Conservation (phyloP, 2,888 invertebrate genomes). For the Nycteola revayana region DNA sequence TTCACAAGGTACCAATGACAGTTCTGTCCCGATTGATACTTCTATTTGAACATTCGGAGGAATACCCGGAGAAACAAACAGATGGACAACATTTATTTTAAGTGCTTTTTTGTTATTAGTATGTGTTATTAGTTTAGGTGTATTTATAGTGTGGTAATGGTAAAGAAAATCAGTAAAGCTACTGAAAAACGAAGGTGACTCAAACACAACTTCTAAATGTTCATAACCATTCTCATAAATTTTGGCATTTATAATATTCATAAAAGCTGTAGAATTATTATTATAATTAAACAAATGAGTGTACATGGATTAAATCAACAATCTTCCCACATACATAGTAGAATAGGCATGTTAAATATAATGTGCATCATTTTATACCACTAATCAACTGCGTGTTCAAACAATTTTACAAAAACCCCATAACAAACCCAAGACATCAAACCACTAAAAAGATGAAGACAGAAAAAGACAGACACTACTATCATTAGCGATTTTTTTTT, state of each 20-base stretch:
- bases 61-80: too few species aligned
- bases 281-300: neutral
- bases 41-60: too few species aligned
- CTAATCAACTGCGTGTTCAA: slow-evolving; percentile 14
- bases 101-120: too few species aligned
- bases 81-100: too few species aligned
- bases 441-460: slow-evolving; percentile 35
- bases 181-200: too few species aligned
- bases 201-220: neutral
- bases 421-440: slow-evolving; percentile 25
- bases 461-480: slow-evolving; percentile 33
- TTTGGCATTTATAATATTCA: neutral
- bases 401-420: slow-evolving; percentile 23
- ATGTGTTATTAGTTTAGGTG: too few species aligned
- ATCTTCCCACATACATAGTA: too few species aligned
- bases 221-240: neutral
- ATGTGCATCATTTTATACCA: slow-evolving; percentile 3
- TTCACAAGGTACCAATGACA: too few species aligned
- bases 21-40: too few species aligned
- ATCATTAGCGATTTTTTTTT: slow-evolving; percentile 8
- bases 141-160: too few species aligned
- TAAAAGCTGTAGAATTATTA: neutral
- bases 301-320: too few species aligned
- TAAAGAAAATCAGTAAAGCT: too few species aligned
- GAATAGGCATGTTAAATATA: neutral